Conservation (phyloP, 53 echinoderm and acorn worm genomes). For the Luidia sarsii region DNA sequence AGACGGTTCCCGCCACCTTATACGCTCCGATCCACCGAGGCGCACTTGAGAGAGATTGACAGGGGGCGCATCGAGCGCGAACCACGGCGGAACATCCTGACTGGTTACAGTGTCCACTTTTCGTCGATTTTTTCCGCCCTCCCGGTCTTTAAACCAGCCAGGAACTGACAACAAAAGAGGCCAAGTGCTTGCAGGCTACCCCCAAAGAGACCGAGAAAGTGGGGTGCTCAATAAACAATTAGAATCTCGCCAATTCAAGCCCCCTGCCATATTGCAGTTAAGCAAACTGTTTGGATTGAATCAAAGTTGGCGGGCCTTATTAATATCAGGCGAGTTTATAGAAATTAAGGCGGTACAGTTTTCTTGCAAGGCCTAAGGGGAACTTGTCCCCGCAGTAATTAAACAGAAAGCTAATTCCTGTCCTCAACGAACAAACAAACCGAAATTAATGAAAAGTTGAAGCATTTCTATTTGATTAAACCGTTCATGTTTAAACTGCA, state of each 20-base stretch:
- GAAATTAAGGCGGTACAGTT: too few species aligned
- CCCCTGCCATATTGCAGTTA: conserved; percentile 1
- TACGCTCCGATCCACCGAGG: conserved; percentile 22
- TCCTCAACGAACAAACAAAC: too few species aligned
- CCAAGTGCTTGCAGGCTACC: conserved; percentile 33
- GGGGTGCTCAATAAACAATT: conserved; percentile 49
- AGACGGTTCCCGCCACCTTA: conserved; percentile 45
- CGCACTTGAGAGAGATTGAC: conserved; percentile 56
- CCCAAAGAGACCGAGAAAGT: conserved; percentile 23
- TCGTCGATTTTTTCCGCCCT: conserved; percentile 45
- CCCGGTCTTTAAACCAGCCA: not conserved
- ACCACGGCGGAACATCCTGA: conserved; percentile 14
- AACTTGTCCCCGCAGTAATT: too few species aligned
- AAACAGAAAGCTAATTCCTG: too few species aligned
- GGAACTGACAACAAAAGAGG: conserved; percentile 54
- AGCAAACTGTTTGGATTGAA: conserved; percentile 42
- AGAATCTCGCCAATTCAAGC: conserved; percentile 6
- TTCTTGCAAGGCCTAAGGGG: too few species aligned
- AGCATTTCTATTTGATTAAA: too few species aligned
- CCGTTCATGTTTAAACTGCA: too few species aligned
- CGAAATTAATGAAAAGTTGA: too few species aligned
- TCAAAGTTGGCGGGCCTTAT: conserved; percentile 32
- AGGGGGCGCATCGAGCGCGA: conserved; percentile 21
- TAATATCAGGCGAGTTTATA: too few species aligned
- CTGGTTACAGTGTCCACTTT: conserved; percentile 57